Percentiles rank a stretch among this genome's conserved stretches.
Evolutionary conservation across 2,888 invertebrate genomes (phyloP).

Genomic region (Nasonovia ribisnigri): DNA sequence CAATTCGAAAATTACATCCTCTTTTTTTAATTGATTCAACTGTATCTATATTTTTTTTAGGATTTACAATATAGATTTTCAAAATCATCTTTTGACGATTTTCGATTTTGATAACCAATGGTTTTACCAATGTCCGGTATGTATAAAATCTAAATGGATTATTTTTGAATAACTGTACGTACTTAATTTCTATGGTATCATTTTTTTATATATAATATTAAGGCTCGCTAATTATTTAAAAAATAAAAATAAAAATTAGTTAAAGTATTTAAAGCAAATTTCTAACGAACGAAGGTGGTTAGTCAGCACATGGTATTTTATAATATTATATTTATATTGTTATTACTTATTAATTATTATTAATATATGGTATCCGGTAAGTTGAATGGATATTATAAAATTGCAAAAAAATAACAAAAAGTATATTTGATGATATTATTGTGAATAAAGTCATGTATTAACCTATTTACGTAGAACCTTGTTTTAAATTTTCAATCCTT

Average conservation of each 20-base stretch:
- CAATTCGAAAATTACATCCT: no score
- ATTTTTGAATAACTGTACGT: neutral
- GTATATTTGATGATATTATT: no score
- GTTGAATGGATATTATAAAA: no score
- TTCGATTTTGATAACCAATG: conserved; percentile 39
- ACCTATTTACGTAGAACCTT: no score
- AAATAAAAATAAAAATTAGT: neutral
- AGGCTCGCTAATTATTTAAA: neutral
- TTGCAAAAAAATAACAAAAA: no score
- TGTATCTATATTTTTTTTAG: conserved; percentile 33
- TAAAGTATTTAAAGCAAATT: neutral
- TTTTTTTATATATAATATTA: neutral
- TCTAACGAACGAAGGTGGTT: no score
- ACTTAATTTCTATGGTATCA: neutral
- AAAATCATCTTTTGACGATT: conserved; percentile 30
- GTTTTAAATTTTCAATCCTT: no score
- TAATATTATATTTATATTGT: no score
- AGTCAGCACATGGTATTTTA: no score
- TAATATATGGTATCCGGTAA: no score
- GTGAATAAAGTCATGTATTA: no score
- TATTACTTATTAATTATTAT: no score
- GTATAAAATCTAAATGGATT: conserved; percentile 29
- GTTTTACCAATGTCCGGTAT: conserved; percentile 55
- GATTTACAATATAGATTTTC: conserved; percentile 16
- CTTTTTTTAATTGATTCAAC: conserved; percentile 9